Evolutionary conservation across 2,888 invertebrate genomes (phyloP).

Genomic region (Mimas tiliae): DNA sequence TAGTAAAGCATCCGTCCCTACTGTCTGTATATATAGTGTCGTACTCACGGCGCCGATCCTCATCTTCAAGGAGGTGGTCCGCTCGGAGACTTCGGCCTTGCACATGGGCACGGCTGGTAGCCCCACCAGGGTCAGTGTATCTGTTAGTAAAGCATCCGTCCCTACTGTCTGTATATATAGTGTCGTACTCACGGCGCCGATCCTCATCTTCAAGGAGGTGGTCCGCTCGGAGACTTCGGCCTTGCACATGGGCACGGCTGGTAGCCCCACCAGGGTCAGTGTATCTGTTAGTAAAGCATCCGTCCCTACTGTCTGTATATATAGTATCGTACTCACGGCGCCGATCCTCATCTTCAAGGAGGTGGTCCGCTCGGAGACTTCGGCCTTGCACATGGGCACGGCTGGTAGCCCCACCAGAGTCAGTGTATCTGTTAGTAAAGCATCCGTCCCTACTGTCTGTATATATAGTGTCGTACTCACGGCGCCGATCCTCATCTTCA

Average conservation of each 20-base stretch:
- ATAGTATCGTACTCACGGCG: conserved; percentile 59
- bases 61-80: conserved; percentile 69
- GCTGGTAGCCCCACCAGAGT: conserved; percentile 95
- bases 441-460: conserved; percentile 47
- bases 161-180: no score
- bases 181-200: conserved; percentile 72
- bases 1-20: conserved; percentile 58
- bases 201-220: conserved; percentile 74
- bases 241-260: conserved; percentile 89
- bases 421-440: conserved; percentile 94
- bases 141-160: conserved; percentile 89
- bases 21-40: no score
- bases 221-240: conserved; percentile 52
- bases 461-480: conserved; percentile 51
- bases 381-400: conserved; percentile 86
- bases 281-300: conserved; percentile 93
- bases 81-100: conserved; percentile 64
- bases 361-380: conserved; percentile 52
- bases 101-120: conserved; percentile 91
- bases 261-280: conserved; percentile 94
- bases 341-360: conserved; percentile 80
- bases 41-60: conserved; percentile 78
- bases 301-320: no score
- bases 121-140: conserved; percentile 95
- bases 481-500: conserved; percentile 79